Conservation (phyloP, 2,113 vertebrate genomes). For the Sinosuthora webbiana region DNA sequence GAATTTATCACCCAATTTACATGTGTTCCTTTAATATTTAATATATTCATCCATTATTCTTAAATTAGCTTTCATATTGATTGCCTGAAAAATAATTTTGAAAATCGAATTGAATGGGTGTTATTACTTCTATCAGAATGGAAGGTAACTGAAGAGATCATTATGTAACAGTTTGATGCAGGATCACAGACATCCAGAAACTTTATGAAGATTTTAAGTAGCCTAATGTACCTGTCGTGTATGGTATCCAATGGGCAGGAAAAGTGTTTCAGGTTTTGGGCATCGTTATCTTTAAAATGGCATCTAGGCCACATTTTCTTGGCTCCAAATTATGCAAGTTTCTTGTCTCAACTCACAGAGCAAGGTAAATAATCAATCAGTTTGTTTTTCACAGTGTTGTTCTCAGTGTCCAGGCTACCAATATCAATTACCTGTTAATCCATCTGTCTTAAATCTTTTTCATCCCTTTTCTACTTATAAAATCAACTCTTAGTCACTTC, state of each 20-base stretch:
- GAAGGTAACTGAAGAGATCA: neutral
- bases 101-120: neutral
- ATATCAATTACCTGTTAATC: neutral
- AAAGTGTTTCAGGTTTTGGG: neutral
- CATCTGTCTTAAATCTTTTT: neutral
- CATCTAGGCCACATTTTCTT: neutral
- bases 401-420: neutral
- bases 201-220: neutral
- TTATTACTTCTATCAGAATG: neutral
- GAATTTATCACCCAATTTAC: neutral
- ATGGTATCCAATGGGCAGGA: neutral
- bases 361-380: neutral
- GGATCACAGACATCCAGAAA: neutral
- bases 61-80: neutral
- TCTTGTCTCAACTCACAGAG: neutral
- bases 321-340: neutral
- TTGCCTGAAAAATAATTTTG: neutral
- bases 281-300: neutral
- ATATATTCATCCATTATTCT: neutral
- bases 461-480: neutral
- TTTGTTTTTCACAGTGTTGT: neutral
- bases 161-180: neutral
- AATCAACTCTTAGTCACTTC: neutral
- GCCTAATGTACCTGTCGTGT: neutral
- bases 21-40: neutral